Evolutionary conservation across 2,797 vertebrate species (phyloP), one percentile per base, ranked within the genome.

Genomic region (Sitta carolinensis): DNA sequence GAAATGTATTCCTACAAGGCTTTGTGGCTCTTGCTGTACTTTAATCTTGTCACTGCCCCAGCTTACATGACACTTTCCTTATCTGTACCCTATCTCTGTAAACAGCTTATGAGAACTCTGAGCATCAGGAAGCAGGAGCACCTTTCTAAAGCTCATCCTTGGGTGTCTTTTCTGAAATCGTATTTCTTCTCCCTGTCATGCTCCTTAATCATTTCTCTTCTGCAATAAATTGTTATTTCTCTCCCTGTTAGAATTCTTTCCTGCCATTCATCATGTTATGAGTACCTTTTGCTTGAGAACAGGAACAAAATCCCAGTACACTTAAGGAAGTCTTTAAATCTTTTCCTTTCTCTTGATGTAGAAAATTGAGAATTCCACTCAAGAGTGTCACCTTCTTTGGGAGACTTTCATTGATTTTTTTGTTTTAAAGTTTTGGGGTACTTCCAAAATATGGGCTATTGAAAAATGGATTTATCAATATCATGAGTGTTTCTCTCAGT

Each of bases 191-290:
- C 27, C 48, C 57, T 95, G 82, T 81, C 92, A 91, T 6, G 2
- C 57, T 78, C 50, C 59, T 94, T 92, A 94, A 90, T 90, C 45
- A 2, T 94, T 95, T 70, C 43, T 90, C 21, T 79, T 92, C 77
- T 93, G 67, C 80, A 84, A 89, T 89, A 90, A 93, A 81, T 75
- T 88, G 47, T 84, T 95, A 79, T 88, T 96, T 94, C 85, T 94
- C 69, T 92, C 68, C 57, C 72, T 84, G 80, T 89, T 93, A 84
- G 76, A 90, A 59, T 82, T 74, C 86, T 74, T 91, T 94, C 92
- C 80, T 95, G 70, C 81, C 83, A 93, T 95, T 94, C 90, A 90
- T 96, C 87, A 84, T 67, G 55, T 73, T 88, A 55, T 57, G 61
- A 77, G 74, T 90, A 73, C 42, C 36, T 82, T 84, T 81, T 76